Base-by-base conservation (phyloP, 2,797 vertebrate genomes). In the Pangasius krempfi region DNA sequence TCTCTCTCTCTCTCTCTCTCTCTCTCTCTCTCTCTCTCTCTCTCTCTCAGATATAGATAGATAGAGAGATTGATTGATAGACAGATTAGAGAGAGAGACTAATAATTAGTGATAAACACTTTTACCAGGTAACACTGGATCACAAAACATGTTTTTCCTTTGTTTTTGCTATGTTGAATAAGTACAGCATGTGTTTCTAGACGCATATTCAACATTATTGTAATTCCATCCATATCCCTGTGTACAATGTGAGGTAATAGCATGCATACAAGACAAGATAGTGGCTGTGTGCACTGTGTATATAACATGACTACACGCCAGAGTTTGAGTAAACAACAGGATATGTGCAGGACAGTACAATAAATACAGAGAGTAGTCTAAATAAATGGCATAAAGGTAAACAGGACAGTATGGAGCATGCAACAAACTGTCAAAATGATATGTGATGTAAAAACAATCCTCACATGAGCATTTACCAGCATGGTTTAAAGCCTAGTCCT, bases 311-410 rank as follows among this genome's bases (percentile, higher is more conserved):
- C n/a, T 54, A 56, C 16, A 79, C 6, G n/a, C 76, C 54, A n/a
- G 75, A 25, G 78, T 80, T 37, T 58, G 52, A 56, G 20, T 80
- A 80, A 80, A 80, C 44, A 76, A 27, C 78, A 56, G 78, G 30
- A 80, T 80, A 33, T 58, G n/a, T 80, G 78, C 78, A 80, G 78
- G 78, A 33, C n/a, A 56, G 30, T 58, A 22, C 52, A 80, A 80
- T 80, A 80, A 56, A 80, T 58, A 22, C 30, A 33, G 52, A 33
- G 18, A 56, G n/a, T 52, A 22, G 18, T 80, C 30, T 40, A 37
- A 58, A 60, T 40, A 44, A 60, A 37, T 22, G 4, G 56, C 37
- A 58, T 52, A 56, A 16, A 52, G 75, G 47, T n/a, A n/a, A 60
- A 82, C 79, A 60, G 22, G 33, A 25, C 33, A 16, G 56, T 56